Evolutionary conservation across 2,888 invertebrate genomes (phyloP).

Genomic region (Galerucella pusilla): DNA sequence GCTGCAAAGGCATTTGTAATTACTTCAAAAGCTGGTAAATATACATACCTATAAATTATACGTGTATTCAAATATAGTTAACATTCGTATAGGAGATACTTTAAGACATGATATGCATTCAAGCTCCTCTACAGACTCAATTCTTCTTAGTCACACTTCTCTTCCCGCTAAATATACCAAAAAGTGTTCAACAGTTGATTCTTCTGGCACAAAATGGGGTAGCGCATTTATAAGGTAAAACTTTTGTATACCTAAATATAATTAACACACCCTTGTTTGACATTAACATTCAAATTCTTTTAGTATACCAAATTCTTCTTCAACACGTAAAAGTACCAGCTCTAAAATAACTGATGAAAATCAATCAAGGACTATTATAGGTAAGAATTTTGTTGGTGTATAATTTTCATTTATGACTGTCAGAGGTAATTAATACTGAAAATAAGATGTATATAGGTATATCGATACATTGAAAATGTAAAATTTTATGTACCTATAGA

Average conservation of each 20-base stretch:
- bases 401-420: background rate
- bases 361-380: conserved; percentile 51
- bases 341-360: conserved; percentile 46
- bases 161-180: conserved; percentile 9
- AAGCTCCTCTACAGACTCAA: background rate
- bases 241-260: background rate
- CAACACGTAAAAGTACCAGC: conserved; percentile 45
- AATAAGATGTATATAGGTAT: too few species aligned
- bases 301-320: conserved; percentile 48
- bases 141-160: background rate
- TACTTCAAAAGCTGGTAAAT: conserved; percentile 14
- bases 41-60: conserved; percentile 6
- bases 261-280: too few species aligned
- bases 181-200: conserved; percentile 16
- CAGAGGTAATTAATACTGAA: too few species aligned
- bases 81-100: background rate
- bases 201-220: conserved; percentile 34
- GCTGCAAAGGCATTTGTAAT: conserved; percentile 4
- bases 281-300: conserved; percentile 12
- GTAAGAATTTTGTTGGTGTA: conserved; percentile 35
- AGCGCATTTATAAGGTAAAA: conserved; percentile 29
- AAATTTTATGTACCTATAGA: background rate
- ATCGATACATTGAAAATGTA: background rate
- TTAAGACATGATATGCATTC: background rate
- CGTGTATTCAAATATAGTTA: background rate